phyloP scores from a whole-genome alignment of 2,113 vertebrate species.

The Bagarius yarrelli region DNA sequence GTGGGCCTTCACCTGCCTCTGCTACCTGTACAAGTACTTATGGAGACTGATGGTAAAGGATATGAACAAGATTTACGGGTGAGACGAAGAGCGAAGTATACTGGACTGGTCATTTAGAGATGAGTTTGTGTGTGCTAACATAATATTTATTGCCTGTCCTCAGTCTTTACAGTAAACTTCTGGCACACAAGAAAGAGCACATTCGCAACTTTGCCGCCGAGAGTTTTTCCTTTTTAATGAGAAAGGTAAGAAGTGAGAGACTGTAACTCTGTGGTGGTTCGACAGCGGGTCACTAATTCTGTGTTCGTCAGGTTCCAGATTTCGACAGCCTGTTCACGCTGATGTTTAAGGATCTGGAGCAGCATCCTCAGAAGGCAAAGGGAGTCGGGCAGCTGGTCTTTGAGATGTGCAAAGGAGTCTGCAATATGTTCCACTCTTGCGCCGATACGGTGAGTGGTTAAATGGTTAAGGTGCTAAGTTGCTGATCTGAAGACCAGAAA shows the following conservation, averaged over 20 bases:
- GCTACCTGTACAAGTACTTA: constrained; percentile 95
- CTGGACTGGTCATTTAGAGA: background rate
- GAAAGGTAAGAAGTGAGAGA: constrained; percentile 77
- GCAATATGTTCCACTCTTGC: constrained; percentile 92
- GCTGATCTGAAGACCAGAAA: no score
- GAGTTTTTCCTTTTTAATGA: constrained; percentile 96
- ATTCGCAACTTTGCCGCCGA: constrained; percentile 96
- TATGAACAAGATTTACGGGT: constrained; percentile 91
- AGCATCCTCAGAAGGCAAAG: constrained; percentile 81
- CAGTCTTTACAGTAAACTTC: constrained; percentile 88
- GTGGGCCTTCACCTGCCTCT: constrained; percentile 91
- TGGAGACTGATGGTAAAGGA: constrained; percentile 97
- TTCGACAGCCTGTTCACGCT: constrained; percentile 80
- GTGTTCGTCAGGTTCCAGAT: constrained; percentile 80
- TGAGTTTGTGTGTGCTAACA: background rate
- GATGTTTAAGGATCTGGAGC: constrained; percentile 81
- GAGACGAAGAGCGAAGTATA: constrained; percentile 18
- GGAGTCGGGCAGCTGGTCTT: constrained; percentile 91
- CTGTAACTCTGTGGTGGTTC: background rate
- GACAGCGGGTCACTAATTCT: background rate
- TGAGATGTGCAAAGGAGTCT: constrained; percentile 94
- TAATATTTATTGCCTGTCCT: constrained; percentile 12
- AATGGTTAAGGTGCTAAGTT: no score
- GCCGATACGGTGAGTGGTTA: constrained; percentile 74
- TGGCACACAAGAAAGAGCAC: constrained; percentile 92